Conservation (phyloP, 53 echinoderm and acorn worm genomes). For the Crossaster papposus region DNA sequence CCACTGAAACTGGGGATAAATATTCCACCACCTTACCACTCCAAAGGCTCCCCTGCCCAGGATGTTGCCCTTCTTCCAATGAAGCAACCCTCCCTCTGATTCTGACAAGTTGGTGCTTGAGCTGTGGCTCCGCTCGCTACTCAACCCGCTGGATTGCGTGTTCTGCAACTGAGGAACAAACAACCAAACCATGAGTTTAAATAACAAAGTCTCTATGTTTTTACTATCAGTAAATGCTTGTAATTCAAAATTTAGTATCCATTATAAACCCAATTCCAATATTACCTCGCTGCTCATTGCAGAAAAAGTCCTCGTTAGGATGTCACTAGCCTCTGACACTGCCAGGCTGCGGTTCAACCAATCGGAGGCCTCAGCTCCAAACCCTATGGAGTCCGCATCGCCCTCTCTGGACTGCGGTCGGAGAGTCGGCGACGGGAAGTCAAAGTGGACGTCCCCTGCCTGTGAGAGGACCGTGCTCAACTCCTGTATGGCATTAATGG, state of each 20-base stretch:
- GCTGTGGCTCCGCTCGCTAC: constrained; percentile 86
- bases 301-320: constrained; percentile 19
- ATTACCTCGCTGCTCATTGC: constrained; percentile 51
- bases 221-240: no score
- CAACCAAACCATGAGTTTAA: not conserved
- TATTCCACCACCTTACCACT: constrained; percentile 64
- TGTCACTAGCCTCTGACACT: constrained; percentile 73
- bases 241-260: no score
- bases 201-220: no score
- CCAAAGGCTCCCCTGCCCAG: constrained; percentile 96
- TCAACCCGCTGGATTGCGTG: constrained; percentile 62
- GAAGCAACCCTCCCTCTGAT: constrained; percentile 81
- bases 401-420: constrained; percentile 57
- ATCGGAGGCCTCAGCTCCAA: constrained; percentile 62
- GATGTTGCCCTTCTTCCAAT: constrained; percentile 97
- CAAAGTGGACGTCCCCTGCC: constrained; percentile 38
- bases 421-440: constrained; percentile 15
- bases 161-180: constrained; percentile 49
- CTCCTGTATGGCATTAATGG: constrained; percentile 80
- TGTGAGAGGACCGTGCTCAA: constrained; percentile 61
- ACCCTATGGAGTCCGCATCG: constrained; percentile 20
- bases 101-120: constrained; percentile 80
- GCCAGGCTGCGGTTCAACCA: constrained; percentile 79
- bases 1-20: no score
- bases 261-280: no score